Evolutionary conservation across 2,888 invertebrate species (phyloP).

Genomic region (Dorcus parallelipipedus): DNA sequence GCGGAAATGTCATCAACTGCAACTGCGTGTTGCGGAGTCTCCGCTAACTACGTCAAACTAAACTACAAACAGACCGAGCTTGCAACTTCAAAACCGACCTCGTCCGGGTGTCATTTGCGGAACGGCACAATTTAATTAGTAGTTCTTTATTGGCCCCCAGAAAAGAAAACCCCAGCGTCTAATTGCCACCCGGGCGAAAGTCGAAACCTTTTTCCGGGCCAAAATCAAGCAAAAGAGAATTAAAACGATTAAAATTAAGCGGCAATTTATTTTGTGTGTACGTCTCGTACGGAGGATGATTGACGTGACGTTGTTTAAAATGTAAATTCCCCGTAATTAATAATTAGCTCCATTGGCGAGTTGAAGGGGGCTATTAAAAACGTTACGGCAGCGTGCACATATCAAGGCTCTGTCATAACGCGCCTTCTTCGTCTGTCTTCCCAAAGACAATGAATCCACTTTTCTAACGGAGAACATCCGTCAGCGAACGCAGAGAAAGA

Average conservation of each 20-base stretch:
- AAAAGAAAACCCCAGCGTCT: not conserved
- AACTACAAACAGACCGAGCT: conserved; percentile 13
- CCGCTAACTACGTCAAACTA: conserved; percentile 9
- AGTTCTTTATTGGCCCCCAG: conserved; percentile 20
- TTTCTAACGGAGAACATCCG: not conserved
- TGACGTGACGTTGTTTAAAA: not conserved
- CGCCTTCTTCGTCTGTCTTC: too few species aligned
- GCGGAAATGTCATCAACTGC: conserved; percentile 3
- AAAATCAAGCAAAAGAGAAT: too few species aligned
- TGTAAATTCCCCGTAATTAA: not conserved
- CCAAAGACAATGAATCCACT: not conserved
- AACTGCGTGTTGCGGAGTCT: conserved; percentile 1
- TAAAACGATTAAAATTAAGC: too few species aligned
- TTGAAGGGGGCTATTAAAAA: not conserved
- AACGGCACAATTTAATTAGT: conserved; percentile 28
- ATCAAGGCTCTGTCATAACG: too few species aligned
- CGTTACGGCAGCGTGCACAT: too few species aligned
- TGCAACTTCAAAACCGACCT: conserved; percentile 9
- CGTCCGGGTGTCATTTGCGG: conserved; percentile 20
- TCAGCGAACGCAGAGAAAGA: not conserved
- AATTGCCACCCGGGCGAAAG: not conserved
- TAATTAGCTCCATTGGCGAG: not conserved
- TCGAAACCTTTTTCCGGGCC: too few species aligned
- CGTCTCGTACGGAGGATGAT: not conserved
- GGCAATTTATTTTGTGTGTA: too few species aligned